A percentile compares a stretch with the other conserved stretches of the same genome.
Conservation (phyloP, 2,797 vertebrate species). For the Melanotaenia boesemani region DNA sequence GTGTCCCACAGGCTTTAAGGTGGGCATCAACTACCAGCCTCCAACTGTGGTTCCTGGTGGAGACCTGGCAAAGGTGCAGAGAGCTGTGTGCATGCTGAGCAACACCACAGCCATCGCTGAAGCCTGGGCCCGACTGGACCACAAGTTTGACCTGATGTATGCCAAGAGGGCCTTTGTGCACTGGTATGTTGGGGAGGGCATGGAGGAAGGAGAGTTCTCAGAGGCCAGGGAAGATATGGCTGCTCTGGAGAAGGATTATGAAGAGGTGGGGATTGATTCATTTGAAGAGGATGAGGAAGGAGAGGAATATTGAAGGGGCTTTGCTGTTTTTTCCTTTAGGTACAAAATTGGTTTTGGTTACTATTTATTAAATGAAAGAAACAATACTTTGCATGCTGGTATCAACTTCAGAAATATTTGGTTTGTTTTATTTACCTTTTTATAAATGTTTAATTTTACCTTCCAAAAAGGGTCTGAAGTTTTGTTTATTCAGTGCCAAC, state of each 20-base stretch:
- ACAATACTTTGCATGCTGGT: slow-evolving; percentile 1
- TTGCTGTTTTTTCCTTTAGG: neutral
- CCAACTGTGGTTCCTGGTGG: slow-evolving; percentile 93
- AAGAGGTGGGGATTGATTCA: slow-evolving; percentile 35
- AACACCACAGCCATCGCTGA: slow-evolving; percentile 95
- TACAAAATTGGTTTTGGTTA: neutral
- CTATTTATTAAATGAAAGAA: slow-evolving; percentile 8
- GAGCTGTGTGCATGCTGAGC: slow-evolving; percentile 95
- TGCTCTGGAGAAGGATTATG: too few species aligned
- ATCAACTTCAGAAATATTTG: slow-evolving; percentile 10
- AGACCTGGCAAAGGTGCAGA: slow-evolving; percentile 91
- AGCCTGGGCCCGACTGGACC: slow-evolving; percentile 93
- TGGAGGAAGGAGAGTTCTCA: slow-evolving; percentile 75
- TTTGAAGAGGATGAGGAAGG: slow-evolving; percentile 72
- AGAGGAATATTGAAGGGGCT: slow-evolving; percentile 73
- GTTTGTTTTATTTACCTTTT: slow-evolving; percentile 8
- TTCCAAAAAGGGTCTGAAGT: neutral
- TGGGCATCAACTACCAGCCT: too few species aligned
- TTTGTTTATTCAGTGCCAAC: slow-evolving; percentile 8
- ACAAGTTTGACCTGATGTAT: slow-evolving; percentile 97
- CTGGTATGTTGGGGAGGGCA: slow-evolving; percentile 88
- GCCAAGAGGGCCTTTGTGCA: slow-evolving; percentile 97
- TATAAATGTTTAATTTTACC: neutral
- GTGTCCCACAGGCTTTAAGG: slow-evolving; percentile 92
- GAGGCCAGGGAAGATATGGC: slow-evolving; percentile 68